Evolutionary conservation across 2,113 vertebrate genomes (phyloP).

Genomic region (Nothobranchius kuhntae): DNA sequence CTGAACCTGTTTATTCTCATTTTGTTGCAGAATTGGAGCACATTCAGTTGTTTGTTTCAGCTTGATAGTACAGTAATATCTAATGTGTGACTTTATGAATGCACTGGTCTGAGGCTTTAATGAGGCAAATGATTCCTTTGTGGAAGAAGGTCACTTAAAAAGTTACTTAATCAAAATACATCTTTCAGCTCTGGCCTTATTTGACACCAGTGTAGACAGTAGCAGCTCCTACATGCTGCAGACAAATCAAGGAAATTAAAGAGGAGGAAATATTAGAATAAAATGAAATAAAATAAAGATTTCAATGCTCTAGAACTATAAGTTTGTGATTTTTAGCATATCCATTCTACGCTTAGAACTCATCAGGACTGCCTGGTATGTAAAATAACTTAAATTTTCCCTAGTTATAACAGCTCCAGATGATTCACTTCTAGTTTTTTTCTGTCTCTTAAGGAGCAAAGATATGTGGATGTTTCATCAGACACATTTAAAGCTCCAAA

Average conservation of each 20-base stretch:
- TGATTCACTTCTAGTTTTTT: slow-evolving; percentile 23
- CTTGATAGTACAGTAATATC: slow-evolving; percentile 39
- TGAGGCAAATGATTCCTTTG: slow-evolving; percentile 7
- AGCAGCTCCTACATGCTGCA: not conserved
- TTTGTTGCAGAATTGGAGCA: slow-evolving; percentile 17
- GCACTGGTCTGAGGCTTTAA: slow-evolving; percentile 11
- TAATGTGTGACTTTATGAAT: slow-evolving; percentile 33
- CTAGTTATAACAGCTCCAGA: slow-evolving; percentile 14
- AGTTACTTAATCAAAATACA: too few relatives aligned
- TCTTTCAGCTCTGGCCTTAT: not conserved
- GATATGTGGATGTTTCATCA: slow-evolving; percentile 11
- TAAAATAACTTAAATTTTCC: slow-evolving; percentile 35
- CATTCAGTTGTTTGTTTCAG: slow-evolving; percentile 32
- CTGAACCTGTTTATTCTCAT: slow-evolving; percentile 10
- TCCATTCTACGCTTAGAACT: slow-evolving; percentile 27
- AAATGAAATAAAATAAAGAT: too few relatives aligned
- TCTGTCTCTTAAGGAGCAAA: slow-evolving; percentile 24
- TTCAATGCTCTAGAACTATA: not conserved
- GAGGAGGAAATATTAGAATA: not conserved
- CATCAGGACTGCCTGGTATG: slow-evolving; percentile 26
- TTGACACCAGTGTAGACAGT: slow-evolving; percentile 14
- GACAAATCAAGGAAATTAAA: slow-evolving; percentile 2
- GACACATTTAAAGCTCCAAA: slow-evolving; percentile 7
- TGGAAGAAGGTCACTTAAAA: slow-evolving; percentile 18
- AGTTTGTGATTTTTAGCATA: not conserved